Percentiles rank a stretch among this genome's conserved stretches.
phyloP scores from a whole-genome alignment of 2,888 invertebrate species.

The Oscheius sp. region DNA sequence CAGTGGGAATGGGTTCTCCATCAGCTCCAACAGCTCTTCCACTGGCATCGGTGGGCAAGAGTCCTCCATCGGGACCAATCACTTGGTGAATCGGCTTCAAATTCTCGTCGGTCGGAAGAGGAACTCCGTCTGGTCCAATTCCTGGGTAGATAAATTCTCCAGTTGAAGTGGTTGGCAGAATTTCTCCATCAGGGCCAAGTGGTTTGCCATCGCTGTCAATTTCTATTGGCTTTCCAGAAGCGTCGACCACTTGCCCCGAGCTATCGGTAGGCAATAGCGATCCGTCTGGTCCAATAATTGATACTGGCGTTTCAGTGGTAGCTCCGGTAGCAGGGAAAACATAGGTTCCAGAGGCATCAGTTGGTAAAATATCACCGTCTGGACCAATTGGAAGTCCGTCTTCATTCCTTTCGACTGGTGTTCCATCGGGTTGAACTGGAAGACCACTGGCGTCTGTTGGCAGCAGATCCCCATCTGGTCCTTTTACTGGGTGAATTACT shows the following conservation, averaged over 20 bases:
- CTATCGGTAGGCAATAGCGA: constrained; percentile 29
- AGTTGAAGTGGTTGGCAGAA: constrained; percentile 50
- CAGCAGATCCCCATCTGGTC: constrained; percentile 46
- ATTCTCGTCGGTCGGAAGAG: constrained; percentile 47
- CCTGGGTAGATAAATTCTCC: constrained; percentile 63
- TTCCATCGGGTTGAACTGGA: constrained; percentile 30
- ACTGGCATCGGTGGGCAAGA: constrained; percentile 42
- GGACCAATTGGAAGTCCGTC: constrained; percentile 48
- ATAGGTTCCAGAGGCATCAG: constrained; percentile 51
- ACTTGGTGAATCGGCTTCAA: constrained; percentile 36
- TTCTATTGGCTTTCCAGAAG: constrained; percentile 46
- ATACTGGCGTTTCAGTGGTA: constrained; percentile 34
- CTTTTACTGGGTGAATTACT: constrained; percentile 38
- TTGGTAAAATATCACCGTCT: constrained; percentile 45
- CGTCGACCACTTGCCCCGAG: constrained; percentile 41
- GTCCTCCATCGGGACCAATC: constrained; percentile 48
- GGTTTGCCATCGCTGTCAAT: constrained; percentile 49
- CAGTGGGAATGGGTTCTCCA: constrained; percentile 42
- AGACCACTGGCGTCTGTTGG: constrained; percentile 44
- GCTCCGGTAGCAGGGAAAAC: constrained; percentile 44
- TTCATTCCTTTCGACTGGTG: constrained; percentile 41
- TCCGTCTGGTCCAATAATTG: constrained; percentile 59
- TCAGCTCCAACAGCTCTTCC: constrained; percentile 45
- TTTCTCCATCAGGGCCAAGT: constrained; percentile 42
- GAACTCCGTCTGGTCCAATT: constrained; percentile 55